These are phyloP conservation scores for Drosophila pseudotalamancana DNA, from an alignment of 2,888 invertebrate species.

Conservation along the genomic window DNA sequence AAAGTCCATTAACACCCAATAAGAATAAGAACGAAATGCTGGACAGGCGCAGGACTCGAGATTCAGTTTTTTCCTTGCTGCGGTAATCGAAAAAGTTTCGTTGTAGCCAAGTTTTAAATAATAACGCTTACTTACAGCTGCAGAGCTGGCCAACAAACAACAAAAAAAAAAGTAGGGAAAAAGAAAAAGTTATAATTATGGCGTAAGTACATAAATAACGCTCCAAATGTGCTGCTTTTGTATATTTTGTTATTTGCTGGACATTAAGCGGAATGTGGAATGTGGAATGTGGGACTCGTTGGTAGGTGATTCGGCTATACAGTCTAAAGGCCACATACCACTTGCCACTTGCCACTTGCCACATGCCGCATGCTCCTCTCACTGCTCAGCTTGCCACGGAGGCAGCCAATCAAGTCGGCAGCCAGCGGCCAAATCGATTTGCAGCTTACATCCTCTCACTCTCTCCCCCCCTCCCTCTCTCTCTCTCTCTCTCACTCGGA, in stretches of 20 bases:
- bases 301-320: neutral
- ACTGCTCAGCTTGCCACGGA: conserved; percentile 9
- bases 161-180: too few species aligned
- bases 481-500: neutral
- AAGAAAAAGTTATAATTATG: conserved; percentile 76
- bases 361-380: conserved; percentile 34
- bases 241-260: neutral
- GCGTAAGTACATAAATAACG: conserved; percentile 75
- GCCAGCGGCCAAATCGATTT: conserved; percentile 80
- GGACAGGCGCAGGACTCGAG: conserved; percentile 27
- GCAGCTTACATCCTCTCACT: conserved; percentile 48
- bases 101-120: conserved; percentile 75
- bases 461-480: neutral
- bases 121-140: conserved; percentile 78
- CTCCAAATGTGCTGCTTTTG: conserved; percentile 48
- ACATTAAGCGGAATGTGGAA: neutral
- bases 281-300: too few species aligned
- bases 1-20: conserved; percentile 79
- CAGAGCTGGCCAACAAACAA: too few species aligned
- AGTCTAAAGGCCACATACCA: conserved; percentile 2
- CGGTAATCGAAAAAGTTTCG: conserved; percentile 77
- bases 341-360: conserved; percentile 33
- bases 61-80: conserved; percentile 38
- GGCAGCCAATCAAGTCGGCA: conserved; percentile 51
- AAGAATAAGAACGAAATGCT: conserved; percentile 64